Base-by-base conservation (phyloP, 2,113 vertebrate genomes). In the Cavia porcellus region DNA sequence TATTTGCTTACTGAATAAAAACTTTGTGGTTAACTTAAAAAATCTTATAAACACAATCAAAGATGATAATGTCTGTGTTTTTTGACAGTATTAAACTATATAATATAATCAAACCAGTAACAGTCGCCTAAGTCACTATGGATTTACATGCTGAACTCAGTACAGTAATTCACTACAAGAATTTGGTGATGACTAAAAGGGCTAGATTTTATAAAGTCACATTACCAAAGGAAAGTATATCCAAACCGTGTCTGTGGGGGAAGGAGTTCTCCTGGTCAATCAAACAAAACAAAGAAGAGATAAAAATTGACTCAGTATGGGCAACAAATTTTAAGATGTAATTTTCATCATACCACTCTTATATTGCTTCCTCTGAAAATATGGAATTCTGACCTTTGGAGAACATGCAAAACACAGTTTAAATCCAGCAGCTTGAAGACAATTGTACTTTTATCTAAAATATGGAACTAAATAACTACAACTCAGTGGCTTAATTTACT, bases 31-130 rank as follows among this genome's bases (percentile, higher is more conserved):
- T 88, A 0, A 74, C 38, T 12, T 66, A 84, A 74, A 32, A n/a
- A 77, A 83, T 35, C 14, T 94, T 52, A 93, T 38, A 89, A 81
- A 45, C 19, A 62, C 20, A 86, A 92, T 62, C 72, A 17, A 52
- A 92, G 32, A 25, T 90, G 42, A 77, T 4, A 62, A 61, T 9
- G 15, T 59, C 25, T 17, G 2, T 32, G 1, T 59, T 59, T 79
- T 77, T 74, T 68, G 45, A 88, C 42, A 87, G 13, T 15, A 81
- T 47, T 66, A 88, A 72, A 30, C 75, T 84, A 82, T 95, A 83
- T 0, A 17, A 32, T 2, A 75, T 87, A 87, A 68, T 0, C 25
- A 89, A 86, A 75, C n/a, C 32, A 92, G 59, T 30, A 86, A 52
- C 8, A 84, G 74, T 75, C 32, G 86, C 17, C 61, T 8, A 88